Base-by-base conservation (phyloP, 1,140 invertebrate species). In the Charaxes varanes region DNA sequence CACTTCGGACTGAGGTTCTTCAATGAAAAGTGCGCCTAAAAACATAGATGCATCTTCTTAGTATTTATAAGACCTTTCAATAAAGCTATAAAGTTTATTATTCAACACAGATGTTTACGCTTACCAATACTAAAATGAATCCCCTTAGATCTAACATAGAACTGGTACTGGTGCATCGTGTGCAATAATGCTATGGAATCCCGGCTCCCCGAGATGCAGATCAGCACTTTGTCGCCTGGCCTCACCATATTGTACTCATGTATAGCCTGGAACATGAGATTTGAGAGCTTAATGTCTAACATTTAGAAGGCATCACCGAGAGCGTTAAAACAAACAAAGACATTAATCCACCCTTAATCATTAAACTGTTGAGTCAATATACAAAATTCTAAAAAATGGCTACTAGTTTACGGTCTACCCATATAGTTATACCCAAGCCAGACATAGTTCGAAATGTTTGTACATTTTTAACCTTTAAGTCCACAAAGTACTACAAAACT, bases 241-340 rank as follows among this genome's bases (percentile, higher is more conserved):
- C 89, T 85, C 8, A 97, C 90, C 95, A 97, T 97, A 10, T 90
- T 87, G 72, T 92, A 95, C 57, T 95, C 92, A 41, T 91, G 88
- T 8, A 97, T 86, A 0, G 93, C 94, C 88, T 92, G 69, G n/a
- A 32, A 30, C n/a, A n/a, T n/a, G n/a, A n/a, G n/a, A n/a, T n/a
- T n/a, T n/a, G n/a, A n/a, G n/a, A n/a, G n/a, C n/a, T n/a, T n/a
- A n/a, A n/a, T n/a, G n/a, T n/a, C n/a, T n/a, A n/a, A n/a, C n/a
- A n/a, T n/a, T n/a, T n/a, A n/a, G n/a, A n/a, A n/a, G n/a, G n/a
- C n/a, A n/a, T n/a, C n/a, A n/a, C n/a, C n/a, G n/a, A n/a, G n/a
- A n/a, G n/a, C n/a, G n/a, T n/a, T n/a, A n/a, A n/a, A n/a, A n/a
- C n/a, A n/a, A n/a, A n/a, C n/a, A n/a, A n/a, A n/a, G n/a, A n/a